Evolutionary conservation across 2,797 vertebrate species (phyloP).

Genomic region (Falco naumanni): DNA sequence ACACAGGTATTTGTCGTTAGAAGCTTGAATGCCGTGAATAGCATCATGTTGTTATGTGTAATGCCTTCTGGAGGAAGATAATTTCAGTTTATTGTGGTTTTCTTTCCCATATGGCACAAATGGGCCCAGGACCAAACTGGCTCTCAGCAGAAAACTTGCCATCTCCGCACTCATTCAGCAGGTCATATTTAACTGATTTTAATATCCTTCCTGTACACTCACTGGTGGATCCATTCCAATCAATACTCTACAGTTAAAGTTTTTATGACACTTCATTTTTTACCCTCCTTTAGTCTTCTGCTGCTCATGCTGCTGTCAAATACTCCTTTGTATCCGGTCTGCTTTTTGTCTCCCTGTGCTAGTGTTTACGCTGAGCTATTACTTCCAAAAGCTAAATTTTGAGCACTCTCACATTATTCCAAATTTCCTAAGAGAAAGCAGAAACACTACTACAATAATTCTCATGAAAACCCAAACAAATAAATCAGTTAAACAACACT

Average conservation of each 20-base stretch:
- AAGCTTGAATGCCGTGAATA: not conserved
- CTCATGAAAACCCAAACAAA: constrained; percentile 20
- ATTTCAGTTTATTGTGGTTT: constrained; percentile 2
- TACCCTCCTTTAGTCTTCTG: not conserved
- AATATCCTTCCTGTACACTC: not conserved
- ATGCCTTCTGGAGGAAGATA: not conserved
- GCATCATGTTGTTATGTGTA: not conserved
- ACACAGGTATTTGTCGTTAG: not conserved
- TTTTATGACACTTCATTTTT: not conserved
- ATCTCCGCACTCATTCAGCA: not conserved
- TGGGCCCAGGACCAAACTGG: constrained; percentile 13
- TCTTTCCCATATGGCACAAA: constrained; percentile 18
- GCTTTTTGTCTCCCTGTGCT: not conserved
- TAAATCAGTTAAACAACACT: constrained; percentile 2
- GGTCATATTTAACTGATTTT: not conserved
- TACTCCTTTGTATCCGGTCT: not conserved
- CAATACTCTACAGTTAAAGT: not conserved
- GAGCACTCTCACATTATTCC: not conserved
- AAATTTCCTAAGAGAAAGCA: constrained; percentile 6
- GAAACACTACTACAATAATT: not conserved
- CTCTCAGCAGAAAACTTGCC: constrained; percentile 10
- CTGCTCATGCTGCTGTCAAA: not conserved
- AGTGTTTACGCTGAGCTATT: not conserved
- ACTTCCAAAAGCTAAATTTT: constrained; percentile 26
- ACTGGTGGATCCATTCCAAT: not conserved